Conservation (phyloP, 2,797 vertebrate species). For the Cirrhinus mrigala region DNA sequence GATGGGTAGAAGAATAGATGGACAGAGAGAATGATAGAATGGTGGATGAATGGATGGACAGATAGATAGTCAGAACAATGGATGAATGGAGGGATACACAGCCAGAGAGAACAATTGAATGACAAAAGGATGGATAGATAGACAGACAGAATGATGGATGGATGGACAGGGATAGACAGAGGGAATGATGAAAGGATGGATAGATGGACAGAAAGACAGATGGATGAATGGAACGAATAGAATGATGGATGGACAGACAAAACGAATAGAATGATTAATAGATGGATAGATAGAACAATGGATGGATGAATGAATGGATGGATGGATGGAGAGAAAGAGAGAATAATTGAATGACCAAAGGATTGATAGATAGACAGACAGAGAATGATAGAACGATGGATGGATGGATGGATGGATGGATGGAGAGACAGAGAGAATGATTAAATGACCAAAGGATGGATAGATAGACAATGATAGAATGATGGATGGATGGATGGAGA, state of each 20-base stretch:
- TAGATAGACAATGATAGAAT: background rate
- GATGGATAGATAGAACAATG: no score
- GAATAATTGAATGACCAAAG: no score
- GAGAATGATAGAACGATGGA: background rate
- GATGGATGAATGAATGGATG: no score
- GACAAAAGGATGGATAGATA: background rate
- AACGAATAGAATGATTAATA: background rate
- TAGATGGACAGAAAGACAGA: background rate
- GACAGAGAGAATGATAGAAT: no score
- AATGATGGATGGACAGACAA: background rate
- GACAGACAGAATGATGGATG: background rate
- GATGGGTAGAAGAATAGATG: background rate
- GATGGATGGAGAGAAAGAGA: no score
- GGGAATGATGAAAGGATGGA: no score
- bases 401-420: no score
- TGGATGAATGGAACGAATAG: background rate
- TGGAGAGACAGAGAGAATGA: no score
- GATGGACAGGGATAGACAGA: background rate
- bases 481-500: background rate
- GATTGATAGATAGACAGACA: background rate
- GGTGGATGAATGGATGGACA: background rate
- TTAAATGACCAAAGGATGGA: no score
- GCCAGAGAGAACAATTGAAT: background rate
- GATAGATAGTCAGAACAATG: accelerated
- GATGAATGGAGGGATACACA: background rate